Evolutionary conservation across 1,140 invertebrate species (phyloP), one percentile per base, ranked within the genome.

Genomic region (Hermetia illucens): DNA sequence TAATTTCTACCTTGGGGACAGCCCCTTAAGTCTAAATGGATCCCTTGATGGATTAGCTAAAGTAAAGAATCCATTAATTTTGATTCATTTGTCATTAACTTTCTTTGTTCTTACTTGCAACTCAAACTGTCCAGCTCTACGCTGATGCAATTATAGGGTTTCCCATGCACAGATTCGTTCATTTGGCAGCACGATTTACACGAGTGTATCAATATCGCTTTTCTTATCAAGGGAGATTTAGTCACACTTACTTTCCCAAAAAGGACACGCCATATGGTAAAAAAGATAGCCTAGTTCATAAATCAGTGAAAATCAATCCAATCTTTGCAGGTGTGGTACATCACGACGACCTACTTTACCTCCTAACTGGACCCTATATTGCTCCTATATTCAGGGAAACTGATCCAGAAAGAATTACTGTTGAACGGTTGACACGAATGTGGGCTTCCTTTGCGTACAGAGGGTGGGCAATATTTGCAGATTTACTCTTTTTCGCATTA

Each of bases 191-290:
- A 20, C 6, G 37, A n/a, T 18, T 31, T 30, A 37, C 20, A 3
- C 15, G 53, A 22, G 64, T 72, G 1, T 74, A 69, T 43, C 70
- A 69, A 38, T 75, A 74, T 46, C 48, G 62, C 6, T 74, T 71
- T 39, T 52, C 58, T 6, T 73, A 68, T 43, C 62, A 68, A 49
- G 71, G 70, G 8, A 53, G 63, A 29, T 64, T 63, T 24, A 72
- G 69, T 45, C 64, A 68, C 38, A 64, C 60, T 19, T 48, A 66
- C 40, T 72, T 53, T 62, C 66, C 54, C 9, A 55, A 61, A 37
- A 56, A 62, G 43, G 44, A 46, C 2, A 54, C 47, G 29, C 62
- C 65, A 20, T 66, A 58, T 20, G 66, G 65, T 66, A 50, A 49
- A n/a, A n/a, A n/a, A n/a, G n/a, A n/a, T n/a, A n/a, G n/a, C n/a